phyloP scores from a whole-genome alignment of 2,888 invertebrate genomes.

The Caenorhabditis macrosperma region DNA sequence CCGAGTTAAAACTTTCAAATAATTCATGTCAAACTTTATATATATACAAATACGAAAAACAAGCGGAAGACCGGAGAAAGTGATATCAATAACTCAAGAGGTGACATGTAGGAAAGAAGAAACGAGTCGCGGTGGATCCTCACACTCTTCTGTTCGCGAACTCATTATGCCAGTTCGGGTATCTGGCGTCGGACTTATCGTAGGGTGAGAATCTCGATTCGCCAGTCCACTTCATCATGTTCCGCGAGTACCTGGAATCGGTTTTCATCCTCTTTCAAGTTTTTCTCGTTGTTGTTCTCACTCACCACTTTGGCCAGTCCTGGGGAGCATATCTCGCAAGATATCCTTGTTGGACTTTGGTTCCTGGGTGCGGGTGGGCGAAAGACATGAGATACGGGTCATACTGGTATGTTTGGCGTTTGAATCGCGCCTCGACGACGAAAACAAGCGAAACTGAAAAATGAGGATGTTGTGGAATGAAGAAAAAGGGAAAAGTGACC shows the following conservation, averaged over 20 bases:
- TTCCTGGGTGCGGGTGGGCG: constrained; percentile 69
- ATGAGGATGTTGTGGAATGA: neutral
- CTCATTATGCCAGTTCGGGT: constrained; percentile 62
- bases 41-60: neutral
- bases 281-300: neutral
- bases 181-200: constrained; percentile 63
- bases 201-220: constrained; percentile 66
- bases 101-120: constrained; percentile 19
- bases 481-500: constrained; percentile 38
- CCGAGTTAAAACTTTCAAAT: neutral
- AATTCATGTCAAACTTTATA: constrained; percentile 6
- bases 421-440: constrained; percentile 41
- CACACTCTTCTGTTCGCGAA: constrained; percentile 52
- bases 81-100: constrained; percentile 40
- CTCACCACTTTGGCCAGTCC: constrained; percentile 72
- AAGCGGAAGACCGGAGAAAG: constrained; percentile 18
- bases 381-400: constrained; percentile 65
- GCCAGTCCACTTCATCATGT: constrained; percentile 72
- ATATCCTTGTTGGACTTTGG: constrained; percentile 66
- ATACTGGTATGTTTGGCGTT: constrained; percentile 70
- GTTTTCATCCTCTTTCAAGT: constrained; percentile 1
- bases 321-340: constrained; percentile 70
- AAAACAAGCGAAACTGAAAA: constrained; percentile 10
- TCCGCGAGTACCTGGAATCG: constrained; percentile 69
- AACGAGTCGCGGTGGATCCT: neutral